A percentile compares a stretch with the other conserved stretches of the same genome.
phyloP scores from a whole-genome alignment of 2,113 vertebrate species.

The Ictalurus punctatus region DNA sequence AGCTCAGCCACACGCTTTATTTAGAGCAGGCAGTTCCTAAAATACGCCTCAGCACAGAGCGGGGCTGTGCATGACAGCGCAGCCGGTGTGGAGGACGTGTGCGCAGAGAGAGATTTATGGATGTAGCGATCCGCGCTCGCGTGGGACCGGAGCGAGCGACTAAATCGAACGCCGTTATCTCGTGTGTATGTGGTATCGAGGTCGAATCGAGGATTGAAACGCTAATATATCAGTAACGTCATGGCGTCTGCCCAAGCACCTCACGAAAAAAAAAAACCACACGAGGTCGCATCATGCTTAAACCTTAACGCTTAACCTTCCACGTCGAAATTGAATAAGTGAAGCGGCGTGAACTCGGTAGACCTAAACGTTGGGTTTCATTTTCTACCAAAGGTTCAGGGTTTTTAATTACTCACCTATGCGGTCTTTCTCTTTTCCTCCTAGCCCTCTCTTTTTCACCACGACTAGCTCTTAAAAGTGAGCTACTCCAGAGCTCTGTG shows the following conservation, averaged over 20 bases:
- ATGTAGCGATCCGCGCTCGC: background rate
- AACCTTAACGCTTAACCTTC: slow-evolving; percentile 3
- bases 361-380: background rate
- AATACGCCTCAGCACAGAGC: slow-evolving; percentile 36
- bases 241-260: slow-evolving; percentile 34
- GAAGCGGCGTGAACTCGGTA: background rate
- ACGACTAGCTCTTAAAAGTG: slow-evolving; percentile 48
- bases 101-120: slow-evolving; percentile 4
- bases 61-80: slow-evolving; percentile 7
- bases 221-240: slow-evolving; percentile 23
- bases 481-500: slow-evolving; percentile 55
- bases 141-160: background rate
- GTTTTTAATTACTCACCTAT: background rate
- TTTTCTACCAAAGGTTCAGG: background rate
- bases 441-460: slow-evolving; percentile 36
- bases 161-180: background rate
- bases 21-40: slow-evolving; percentile 50
- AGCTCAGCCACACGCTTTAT: slow-evolving; percentile 43
- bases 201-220: background rate
- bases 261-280: background rate
- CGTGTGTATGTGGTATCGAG: background rate
- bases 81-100: background rate
- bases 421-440: slow-evolving; percentile 3
- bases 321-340: background rate
- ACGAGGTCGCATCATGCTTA: slow-evolving; percentile 23